Conservation (phyloP, 35 echinoderm and acorn worm genomes). For the Lytechinus pictus region DNA sequence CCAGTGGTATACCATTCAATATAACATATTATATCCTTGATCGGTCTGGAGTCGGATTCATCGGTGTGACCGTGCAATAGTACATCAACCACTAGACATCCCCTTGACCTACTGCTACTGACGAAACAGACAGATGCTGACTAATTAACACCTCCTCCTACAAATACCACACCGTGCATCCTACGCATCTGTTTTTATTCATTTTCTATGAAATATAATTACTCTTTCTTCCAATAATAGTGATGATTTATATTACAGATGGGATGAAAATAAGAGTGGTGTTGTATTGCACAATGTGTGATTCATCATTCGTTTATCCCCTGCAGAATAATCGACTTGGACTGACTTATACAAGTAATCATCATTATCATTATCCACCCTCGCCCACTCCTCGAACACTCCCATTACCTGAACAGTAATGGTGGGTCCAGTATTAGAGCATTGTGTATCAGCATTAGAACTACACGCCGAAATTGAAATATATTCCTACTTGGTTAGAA, state of each 20-base stretch:
- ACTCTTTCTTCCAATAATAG: not conserved
- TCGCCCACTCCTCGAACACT: not conserved
- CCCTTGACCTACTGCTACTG: not conserved
- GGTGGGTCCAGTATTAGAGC: too few species aligned
- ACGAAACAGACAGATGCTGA: not conserved
- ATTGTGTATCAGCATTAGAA: not conserved
- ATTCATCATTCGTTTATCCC: not conserved
- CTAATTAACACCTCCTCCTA: not conserved
- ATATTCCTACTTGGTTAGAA: not conserved
- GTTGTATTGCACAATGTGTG: not conserved
- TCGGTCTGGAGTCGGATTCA: too few species aligned
- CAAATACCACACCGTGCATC: too few species aligned
- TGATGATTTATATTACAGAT: not conserved
- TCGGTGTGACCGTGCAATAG: too few species aligned
- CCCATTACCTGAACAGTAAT: too few species aligned
- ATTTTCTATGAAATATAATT: not conserved
- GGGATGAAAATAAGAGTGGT: not conserved
- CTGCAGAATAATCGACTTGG: not conserved
- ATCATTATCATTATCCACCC: not conserved
- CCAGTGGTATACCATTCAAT: too few species aligned
- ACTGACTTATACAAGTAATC: not conserved
- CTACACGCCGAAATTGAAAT: not conserved
- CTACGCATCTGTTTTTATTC: not conserved
- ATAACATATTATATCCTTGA: too few species aligned
- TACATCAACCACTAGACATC: not conserved